Evolutionary conservation across 2,888 invertebrate species (phyloP).

Genomic region (Oxytorus armatus): DNA sequence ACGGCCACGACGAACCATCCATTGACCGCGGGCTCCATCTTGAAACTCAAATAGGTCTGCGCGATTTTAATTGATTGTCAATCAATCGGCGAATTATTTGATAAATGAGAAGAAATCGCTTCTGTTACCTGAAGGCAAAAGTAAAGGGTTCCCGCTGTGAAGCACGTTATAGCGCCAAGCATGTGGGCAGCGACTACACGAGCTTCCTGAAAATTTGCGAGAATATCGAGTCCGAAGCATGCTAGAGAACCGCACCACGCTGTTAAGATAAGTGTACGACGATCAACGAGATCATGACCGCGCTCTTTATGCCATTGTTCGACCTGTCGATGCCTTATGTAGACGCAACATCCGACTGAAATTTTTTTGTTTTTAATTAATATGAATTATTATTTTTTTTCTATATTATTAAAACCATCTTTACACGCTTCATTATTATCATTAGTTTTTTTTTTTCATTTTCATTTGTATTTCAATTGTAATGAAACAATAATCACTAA

Average conservation of each 20-base stretch:
- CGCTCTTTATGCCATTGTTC: conserved; percentile 79
- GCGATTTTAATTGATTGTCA: too few relatives aligned
- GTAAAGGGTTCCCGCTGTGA: conserved; percentile 86
- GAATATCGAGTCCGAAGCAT: conserved; percentile 86
- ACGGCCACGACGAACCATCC: conserved; percentile 75
- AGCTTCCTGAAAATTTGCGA: conserved; percentile 88
- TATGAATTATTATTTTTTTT: conserved; percentile 3
- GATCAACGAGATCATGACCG: conserved; percentile 72
- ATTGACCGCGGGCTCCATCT: conserved; percentile 79
- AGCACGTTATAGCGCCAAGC: conserved; percentile 86
- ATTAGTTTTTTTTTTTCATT: neutral
- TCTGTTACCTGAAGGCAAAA: conserved; percentile 86
- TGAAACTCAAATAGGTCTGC: conserved; percentile 80
- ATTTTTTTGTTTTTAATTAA: conserved; percentile 14
- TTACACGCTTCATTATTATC: neutral
- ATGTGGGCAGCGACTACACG: conserved; percentile 86
- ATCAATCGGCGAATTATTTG: neutral
- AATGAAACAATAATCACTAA: conserved; percentile 77
- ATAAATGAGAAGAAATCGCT: too few relatives aligned
- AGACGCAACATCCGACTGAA: conserved; percentile 85
- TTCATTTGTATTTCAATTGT: neutral
- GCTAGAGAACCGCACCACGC: conserved; percentile 85
- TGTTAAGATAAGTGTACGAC: conserved; percentile 75
- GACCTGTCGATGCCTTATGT: conserved; percentile 86
- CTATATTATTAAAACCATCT: neutral